Percentiles rank a stretch among this genome's conserved stretches.
These are phyloP conservation scores for Cranoglanis bouderius DNA, from an alignment of 2,113 vertebrate genomes.

Conservation along the genomic window DNA sequence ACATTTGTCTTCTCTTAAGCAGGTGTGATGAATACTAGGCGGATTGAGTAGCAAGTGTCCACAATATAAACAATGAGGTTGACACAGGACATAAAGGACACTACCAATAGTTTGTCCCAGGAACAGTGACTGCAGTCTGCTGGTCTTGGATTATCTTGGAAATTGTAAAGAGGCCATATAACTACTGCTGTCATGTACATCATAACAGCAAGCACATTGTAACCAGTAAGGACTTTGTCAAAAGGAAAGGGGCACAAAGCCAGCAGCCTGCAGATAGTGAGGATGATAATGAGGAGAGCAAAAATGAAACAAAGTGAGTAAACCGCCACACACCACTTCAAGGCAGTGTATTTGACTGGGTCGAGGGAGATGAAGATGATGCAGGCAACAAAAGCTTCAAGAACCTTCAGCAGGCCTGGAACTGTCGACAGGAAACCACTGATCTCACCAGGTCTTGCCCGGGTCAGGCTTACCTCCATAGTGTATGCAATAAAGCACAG, in stretches of 20 bases:
- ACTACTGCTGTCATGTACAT: conserved; percentile 82
- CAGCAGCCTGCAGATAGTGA: conserved; percentile 78
- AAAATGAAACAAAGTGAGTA: conserved; percentile 85
- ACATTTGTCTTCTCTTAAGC: conserved; percentile 42
- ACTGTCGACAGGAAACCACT: conserved; percentile 83
- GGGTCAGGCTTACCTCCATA: conserved; percentile 76
- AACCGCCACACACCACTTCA: conserved; percentile 84
- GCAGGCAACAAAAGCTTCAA: conserved; percentile 83
- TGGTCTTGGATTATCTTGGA: neutral
- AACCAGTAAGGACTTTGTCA: conserved; percentile 74
- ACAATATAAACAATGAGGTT: conserved; percentile 82
- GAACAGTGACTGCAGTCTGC: fast-evolving
- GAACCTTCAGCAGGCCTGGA: conserved; percentile 85
- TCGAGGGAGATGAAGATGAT: conserved; percentile 82
- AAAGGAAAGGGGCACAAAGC: conserved; percentile 66
- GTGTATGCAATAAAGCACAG: conserved; percentile 79
- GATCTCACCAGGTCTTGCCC: conserved; percentile 77
- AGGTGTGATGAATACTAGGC: conserved; percentile 70
- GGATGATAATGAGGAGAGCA: conserved; percentile 77
- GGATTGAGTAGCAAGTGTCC: conserved; percentile 80
- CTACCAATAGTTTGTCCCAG: conserved; percentile 71
- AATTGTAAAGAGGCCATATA: conserved; percentile 84
- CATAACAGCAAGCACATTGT: conserved; percentile 76
- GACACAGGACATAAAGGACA: conserved; percentile 78
- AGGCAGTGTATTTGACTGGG: fast-evolving